phyloP scores from a whole-genome alignment of 2,113 vertebrate species.

The Coturnix japonica region DNA sequence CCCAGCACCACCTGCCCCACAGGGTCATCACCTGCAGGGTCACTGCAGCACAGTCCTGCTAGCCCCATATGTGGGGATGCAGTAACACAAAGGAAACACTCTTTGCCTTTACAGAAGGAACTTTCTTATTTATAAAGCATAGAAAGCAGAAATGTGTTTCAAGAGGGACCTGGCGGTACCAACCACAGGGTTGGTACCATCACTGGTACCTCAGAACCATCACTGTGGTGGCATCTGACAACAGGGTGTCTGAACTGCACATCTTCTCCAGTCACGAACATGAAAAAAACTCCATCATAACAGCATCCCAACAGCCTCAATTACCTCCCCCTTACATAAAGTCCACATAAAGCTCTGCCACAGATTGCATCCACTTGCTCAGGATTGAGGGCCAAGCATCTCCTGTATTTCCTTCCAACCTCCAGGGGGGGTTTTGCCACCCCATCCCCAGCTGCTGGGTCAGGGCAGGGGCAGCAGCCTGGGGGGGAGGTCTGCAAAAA shows the following conservation, averaged over 20 bases:
- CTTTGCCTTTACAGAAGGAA: not conserved
- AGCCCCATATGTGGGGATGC: not conserved
- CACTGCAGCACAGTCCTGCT: not conserved
- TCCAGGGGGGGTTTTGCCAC: not conserved
- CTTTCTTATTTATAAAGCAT: not conserved
- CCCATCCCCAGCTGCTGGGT: not conserved
- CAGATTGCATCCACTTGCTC: not conserved
- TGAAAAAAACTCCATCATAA: not conserved
- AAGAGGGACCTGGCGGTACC: accelerated
- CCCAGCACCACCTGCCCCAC: not conserved
- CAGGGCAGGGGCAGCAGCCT: not conserved
- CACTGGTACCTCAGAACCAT: no score
- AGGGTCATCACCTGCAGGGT: not conserved
- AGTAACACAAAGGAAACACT: not conserved
- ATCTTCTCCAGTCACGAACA: not conserved
- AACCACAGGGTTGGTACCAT: not conserved
- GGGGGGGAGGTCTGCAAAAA: not conserved
- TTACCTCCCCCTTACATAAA: not conserved
- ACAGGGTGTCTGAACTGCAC: not conserved
- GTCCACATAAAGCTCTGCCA: not conserved
- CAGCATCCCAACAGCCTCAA: not conserved
- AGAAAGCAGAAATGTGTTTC: not conserved
- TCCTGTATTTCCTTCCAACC: not conserved
- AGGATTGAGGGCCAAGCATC: not conserved
- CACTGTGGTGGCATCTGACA: not conserved